A percentile compares a stretch with the other conserved stretches of the same genome.
These are phyloP conservation scores for Callaeas wilsoni DNA, from an alignment of 2,113 vertebrate species.

Conservation along the genomic window DNA sequence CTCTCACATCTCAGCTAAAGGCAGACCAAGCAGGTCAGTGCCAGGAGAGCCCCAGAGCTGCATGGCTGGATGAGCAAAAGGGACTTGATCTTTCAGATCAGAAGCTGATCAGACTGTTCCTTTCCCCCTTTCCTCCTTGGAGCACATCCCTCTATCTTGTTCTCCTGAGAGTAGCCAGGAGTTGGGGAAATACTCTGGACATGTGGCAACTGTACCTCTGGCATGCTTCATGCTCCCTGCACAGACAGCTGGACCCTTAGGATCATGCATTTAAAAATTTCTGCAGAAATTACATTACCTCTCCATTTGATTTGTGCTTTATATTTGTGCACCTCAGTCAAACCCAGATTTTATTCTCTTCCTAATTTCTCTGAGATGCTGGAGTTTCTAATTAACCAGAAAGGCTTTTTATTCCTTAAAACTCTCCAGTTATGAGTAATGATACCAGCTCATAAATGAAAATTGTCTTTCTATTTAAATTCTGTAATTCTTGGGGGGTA, in stretches of 20 bases:
- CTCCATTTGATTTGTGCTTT: neutral
- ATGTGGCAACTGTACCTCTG: neutral
- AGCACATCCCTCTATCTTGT: neutral
- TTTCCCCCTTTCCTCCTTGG: neutral
- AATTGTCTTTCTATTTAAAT: slow-evolving; percentile 75
- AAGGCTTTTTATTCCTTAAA: slow-evolving; percentile 53
- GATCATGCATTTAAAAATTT: neutral
- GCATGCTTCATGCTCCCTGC: fast-evolving
- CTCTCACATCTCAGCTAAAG: neutral
- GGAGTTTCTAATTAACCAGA: slow-evolving; percentile 63
- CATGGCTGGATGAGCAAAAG: neutral
- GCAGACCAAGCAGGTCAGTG: neutral
- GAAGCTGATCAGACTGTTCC: neutral
- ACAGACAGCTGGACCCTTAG: neutral
- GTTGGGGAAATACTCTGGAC: neutral
- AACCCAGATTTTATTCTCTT: neutral
- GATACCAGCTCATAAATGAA: slow-evolving; percentile 64
- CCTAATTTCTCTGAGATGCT: slow-evolving; percentile 18
- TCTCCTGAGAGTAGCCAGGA: neutral
- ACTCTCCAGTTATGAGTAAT: slow-evolving; percentile 68
- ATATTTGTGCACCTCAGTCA: neutral
- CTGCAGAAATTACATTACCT: neutral
- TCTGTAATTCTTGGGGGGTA: slow-evolving; percentile 17
- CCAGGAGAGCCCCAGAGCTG: neutral
- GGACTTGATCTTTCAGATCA: neutral